A percentile compares a stretch with the other conserved stretches of the same genome.
These are phyloP conservation scores for Leptinotarsa haldemani DNA, from an alignment of 2,888 invertebrate species.

Conservation along the genomic window DNA sequence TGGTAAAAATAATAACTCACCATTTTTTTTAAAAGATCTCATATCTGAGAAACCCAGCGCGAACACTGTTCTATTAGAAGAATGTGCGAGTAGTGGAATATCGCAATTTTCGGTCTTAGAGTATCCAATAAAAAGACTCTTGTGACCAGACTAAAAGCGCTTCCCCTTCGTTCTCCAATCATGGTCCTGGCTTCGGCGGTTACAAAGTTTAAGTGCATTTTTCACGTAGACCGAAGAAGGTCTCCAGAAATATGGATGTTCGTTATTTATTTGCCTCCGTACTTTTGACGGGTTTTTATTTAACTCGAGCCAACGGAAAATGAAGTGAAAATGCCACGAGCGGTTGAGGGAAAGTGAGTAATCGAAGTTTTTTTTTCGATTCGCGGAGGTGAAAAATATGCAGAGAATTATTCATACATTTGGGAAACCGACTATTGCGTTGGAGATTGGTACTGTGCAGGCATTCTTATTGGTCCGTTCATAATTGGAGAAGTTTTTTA, in stretches of 20 bases:
- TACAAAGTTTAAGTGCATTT: conserved; percentile 16
- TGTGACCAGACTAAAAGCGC: conserved; percentile 7
- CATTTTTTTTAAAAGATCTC: too few species aligned
- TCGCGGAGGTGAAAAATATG: conserved; percentile 19
- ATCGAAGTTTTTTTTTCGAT: conserved; percentile 36
- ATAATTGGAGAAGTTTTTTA: background rate
- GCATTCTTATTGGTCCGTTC: background rate
- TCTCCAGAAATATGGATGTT: conserved; percentile 24
- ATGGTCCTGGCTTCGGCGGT: background rate
- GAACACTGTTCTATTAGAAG: too few species aligned
- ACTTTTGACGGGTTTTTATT: conserved; percentile 31
- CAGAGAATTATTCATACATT: conserved; percentile 24
- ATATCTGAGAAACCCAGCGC: too few species aligned
- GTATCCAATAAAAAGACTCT: too few species aligned
- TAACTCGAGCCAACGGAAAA: conserved; percentile 21
- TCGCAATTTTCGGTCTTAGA: too few species aligned
- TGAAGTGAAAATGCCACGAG: conserved; percentile 30
- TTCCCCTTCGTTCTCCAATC: background rate
- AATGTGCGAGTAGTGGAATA: too few species aligned
- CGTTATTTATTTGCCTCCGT: conserved; percentile 16
- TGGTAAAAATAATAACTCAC: too few species aligned
- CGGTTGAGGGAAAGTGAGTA: conserved; percentile 26
- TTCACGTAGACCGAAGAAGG: conserved; percentile 11
- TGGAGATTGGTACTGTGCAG: background rate
- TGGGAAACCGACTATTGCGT: background rate